phyloP scores from a whole-genome alignment of 2,888 invertebrate species.

The Brachyptera putata region DNA sequence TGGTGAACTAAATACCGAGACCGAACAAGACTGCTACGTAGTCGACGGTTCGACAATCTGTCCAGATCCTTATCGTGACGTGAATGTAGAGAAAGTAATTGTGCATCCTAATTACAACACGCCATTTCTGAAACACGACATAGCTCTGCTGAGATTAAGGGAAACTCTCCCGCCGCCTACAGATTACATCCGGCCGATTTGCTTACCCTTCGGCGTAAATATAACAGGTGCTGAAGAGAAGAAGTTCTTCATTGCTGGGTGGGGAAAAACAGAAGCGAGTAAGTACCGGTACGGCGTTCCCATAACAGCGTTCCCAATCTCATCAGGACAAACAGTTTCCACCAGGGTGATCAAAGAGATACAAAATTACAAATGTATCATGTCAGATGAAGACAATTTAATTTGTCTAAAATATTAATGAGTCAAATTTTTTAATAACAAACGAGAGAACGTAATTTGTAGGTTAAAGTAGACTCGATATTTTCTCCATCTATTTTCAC shows the following conservation, averaged over 20 bases:
- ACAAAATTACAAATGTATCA: too few relatives aligned
- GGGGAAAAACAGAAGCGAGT: conserved; percentile 36
- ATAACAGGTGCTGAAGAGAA: conserved; percentile 23
- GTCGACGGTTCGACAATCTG: conserved; percentile 14
- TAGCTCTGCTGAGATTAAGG: conserved; percentile 36
- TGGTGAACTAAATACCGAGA: conserved; percentile 25
- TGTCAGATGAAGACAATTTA: too few relatives aligned
- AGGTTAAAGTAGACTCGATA: too few relatives aligned
- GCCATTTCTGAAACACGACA: conserved; percentile 36
- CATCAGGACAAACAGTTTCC: too few relatives aligned
- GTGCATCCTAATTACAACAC: conserved; percentile 35
- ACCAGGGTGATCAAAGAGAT: too few relatives aligned
- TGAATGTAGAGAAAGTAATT: conserved; percentile 34
- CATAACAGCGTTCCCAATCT: too few relatives aligned
- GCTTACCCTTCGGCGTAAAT: conserved; percentile 35
- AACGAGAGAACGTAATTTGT: too few relatives aligned
- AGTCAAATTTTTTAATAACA: too few relatives aligned
- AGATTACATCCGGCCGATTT: conserved; percentile 34
- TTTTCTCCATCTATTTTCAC: too few relatives aligned
- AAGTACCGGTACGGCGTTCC: conserved; percentile 7
- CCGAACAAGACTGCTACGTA: conserved; percentile 20
- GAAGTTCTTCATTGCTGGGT: conserved; percentile 34
- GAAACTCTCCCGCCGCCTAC: conserved; percentile 23
- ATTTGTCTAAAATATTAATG: too few relatives aligned
- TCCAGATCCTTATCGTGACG: not conserved